Evolutionary conservation across 2,797 vertebrate genomes (phyloP).

Genomic region (Chrysocyon brachyurus): DNA sequence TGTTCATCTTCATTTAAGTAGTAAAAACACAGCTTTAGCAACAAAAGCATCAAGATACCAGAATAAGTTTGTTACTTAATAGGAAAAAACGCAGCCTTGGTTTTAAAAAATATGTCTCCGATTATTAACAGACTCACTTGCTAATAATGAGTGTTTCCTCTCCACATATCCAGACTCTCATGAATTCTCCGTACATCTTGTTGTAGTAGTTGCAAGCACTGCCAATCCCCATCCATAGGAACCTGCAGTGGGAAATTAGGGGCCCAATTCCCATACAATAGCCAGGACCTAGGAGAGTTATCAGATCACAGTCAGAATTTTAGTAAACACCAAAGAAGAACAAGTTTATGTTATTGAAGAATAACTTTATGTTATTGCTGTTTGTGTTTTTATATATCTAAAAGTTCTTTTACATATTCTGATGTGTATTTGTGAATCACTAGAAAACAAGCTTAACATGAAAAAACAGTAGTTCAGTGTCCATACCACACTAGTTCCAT

Average conservation of each 20-base stretch:
- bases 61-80: not conserved
- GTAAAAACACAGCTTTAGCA: not conserved
- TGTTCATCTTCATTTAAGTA: not conserved
- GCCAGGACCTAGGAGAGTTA: conserved; percentile 91
- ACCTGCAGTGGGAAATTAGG: conserved; percentile 93
- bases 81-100: not conserved
- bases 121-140: conserved; percentile 90
- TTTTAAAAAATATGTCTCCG: not conserved
- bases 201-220: conserved; percentile 98
- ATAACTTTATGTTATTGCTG: not conserved
- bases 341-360: too few relatives aligned
- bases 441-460: accelerated
- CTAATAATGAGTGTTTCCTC: conserved; percentile 97
- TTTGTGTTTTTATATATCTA: not conserved
- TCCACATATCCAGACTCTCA: conserved; percentile 96
- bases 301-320: not conserved
- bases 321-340: not conserved
- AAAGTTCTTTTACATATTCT: not conserved
- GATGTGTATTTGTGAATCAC: not conserved
- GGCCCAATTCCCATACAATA: conserved; percentile 95
- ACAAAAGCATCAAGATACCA: not conserved
- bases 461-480: accelerated
- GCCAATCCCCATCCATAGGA: conserved; percentile 96
- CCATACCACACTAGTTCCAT: not conserved
- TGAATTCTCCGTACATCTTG: conserved; percentile 94